Conservation (phyloP, 2,797 vertebrate species). For the Zalophus californianus region DNA sequence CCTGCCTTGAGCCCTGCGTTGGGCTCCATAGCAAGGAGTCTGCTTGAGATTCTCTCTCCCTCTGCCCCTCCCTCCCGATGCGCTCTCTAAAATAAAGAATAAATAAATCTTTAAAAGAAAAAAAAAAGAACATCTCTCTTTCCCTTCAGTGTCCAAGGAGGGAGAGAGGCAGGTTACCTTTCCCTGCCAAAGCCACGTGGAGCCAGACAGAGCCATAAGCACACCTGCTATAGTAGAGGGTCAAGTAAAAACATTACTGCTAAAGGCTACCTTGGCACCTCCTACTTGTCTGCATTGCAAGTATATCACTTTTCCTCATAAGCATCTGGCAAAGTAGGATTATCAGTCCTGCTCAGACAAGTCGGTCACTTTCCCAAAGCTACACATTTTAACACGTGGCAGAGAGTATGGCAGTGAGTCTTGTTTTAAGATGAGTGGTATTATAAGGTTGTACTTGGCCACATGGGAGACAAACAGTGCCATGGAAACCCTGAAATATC, state of each 20-base stretch:
- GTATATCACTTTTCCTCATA: not conserved
- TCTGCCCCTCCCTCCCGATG: not conserved
- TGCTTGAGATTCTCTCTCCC: not conserved
- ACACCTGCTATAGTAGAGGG: not conserved
- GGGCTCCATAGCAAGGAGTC: not conserved
- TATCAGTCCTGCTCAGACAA: not conserved
- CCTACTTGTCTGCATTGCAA: not conserved
- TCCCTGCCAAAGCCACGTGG: not conserved
- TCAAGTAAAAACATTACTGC: not conserved
- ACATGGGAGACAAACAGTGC: not conserved
- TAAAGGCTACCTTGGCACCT: fast-evolving
- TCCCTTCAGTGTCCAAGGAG: not conserved
- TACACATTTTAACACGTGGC: not conserved
- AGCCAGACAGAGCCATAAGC: not conserved
- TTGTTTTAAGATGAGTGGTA: not conserved
- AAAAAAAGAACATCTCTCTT: not conserved
- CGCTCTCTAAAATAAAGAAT: not conserved
- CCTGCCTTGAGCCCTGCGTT: not conserved
- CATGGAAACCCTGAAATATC: not conserved
- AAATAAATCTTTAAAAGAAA: not conserved
- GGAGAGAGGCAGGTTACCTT: not conserved
- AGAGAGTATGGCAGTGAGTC: not conserved
- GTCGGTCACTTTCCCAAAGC: not conserved
- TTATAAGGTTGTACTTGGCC: not conserved
- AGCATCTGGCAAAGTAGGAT: not conserved